Base-by-base conservation (phyloP, 2,113 vertebrate species). In the Nothoprocta pentlandii region DNA sequence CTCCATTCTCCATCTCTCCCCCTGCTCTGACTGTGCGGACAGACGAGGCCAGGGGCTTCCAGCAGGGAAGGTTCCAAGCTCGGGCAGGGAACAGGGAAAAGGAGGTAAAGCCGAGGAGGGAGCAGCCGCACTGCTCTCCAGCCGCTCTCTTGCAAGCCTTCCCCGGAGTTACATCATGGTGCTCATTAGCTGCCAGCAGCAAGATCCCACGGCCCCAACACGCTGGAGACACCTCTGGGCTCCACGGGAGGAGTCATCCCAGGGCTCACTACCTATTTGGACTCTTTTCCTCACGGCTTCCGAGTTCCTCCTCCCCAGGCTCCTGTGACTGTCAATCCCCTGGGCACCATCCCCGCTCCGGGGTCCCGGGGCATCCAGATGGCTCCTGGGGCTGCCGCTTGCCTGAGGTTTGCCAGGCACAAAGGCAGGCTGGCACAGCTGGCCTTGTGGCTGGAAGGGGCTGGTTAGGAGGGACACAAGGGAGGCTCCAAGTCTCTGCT, bases 161-260 rank as follows among this genome's bases (percentile, higher is more conserved):
- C 4, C 71, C 64, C 14, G 0, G 77, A 51, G 84, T 97, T 96
- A 95, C 95, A 97, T 92, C 94, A 95, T 91, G 64, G 80, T 75
- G 59, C 88, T 94, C 74, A 12, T 87, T 66, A 90, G 53, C 62
- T 3, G 2, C 53, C 4, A 8, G 56, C 54, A 66, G 70, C 56
- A 8, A 30, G 28, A 62, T 36, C 47, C 34, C 56, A 13, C 53
- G 16, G 59, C 34, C 46, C 70, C 23, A 11, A 32, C 49, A 77
- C 70, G 63, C n/a, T 75, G 49, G 49, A 84, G 87, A 73, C 78
- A 68, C 59, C 78, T 64, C 58, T 16, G 66, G 28, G 49, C n/a
- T 30, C 75, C 13, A 28, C 85, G 79, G 85, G 79, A 59, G 81
- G 51, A 25, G 49, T 20, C 59, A 83, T 44, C 59, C 25, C 0